Evolutionary conservation across 2,888 invertebrate species (phyloP).

Genomic region (Strigamia maritima): DNA sequence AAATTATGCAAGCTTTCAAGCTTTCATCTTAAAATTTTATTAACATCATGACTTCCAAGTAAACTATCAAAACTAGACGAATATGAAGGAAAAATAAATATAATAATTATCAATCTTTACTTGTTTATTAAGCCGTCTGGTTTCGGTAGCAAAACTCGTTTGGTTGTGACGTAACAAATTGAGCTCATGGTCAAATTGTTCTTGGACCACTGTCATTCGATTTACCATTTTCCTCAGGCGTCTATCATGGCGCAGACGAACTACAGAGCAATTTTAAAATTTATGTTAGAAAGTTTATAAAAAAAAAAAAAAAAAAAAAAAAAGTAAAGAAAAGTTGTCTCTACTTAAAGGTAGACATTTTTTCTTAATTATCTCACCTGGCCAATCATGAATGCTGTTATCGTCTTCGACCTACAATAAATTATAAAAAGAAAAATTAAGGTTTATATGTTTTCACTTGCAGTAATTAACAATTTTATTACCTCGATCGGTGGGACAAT

Average conservation of each 20-base stretch:
- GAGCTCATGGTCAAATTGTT: slow-evolving; percentile 21
- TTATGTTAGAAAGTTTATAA: not conserved
- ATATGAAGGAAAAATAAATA: not conserved
- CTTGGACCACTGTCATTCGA: slow-evolving; percentile 15
- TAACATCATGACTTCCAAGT: not conserved
- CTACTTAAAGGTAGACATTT: not conserved
- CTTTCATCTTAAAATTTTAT: not conserved
- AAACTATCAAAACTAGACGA: not conserved
- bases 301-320: not conserved
- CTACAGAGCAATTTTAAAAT: not conserved
- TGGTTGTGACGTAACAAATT: slow-evolving; percentile 20
- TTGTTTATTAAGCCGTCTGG: slow-evolving; percentile 24
- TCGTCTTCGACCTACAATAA: slow-evolving; percentile 1
- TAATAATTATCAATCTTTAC: slow-evolving; percentile 14
- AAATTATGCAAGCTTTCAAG: not conserved
- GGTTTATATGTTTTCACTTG: not conserved
- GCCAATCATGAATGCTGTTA: not conserved
- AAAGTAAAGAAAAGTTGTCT: not conserved
- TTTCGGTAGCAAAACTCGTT: slow-evolving; percentile 18
- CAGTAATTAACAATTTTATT: slow-evolving; percentile 2
- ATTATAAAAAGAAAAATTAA: not conserved
- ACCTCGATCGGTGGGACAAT: not conserved
- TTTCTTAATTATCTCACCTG: slow-evolving; percentile 9
- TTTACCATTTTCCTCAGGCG: slow-evolving; percentile 20
- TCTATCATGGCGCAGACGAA: slow-evolving; percentile 5